Conservation (phyloP, 2,797 vertebrate genomes). For the Platalea minor region DNA sequence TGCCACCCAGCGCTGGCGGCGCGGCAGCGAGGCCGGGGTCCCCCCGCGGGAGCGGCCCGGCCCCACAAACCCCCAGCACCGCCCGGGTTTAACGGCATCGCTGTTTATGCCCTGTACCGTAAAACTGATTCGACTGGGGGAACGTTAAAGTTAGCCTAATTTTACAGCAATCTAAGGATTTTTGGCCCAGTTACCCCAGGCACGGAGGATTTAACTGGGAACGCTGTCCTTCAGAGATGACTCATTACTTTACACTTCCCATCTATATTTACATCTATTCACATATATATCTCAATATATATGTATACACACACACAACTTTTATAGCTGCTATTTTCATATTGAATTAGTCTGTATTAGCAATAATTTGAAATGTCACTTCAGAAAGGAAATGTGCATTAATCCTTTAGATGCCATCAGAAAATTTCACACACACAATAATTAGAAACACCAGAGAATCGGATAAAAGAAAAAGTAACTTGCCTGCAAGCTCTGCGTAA, state of each 20-base stretch:
- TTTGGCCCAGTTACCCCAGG: background rate
- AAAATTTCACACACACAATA: background rate
- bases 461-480: background rate
- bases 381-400: background rate
- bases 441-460: background rate
- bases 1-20: accelerated
- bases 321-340: background rate
- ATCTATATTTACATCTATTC: accelerated
- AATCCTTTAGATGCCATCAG: background rate
- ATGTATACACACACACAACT: background rate
- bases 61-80: background rate
- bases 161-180: background rate
- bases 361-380: background rate
- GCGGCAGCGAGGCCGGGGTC: background rate
- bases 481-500: background rate
- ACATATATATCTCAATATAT: accelerated
- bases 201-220: background rate
- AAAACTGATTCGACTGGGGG: background rate
- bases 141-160: background rate
- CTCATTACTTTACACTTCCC: background rate
- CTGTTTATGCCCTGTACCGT: too few species aligned
- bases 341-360: background rate
- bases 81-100: accelerated
- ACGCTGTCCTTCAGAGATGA: accelerated
- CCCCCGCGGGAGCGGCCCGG: too few species aligned